phyloP scores from a whole-genome alignment of 1,140 invertebrate genomes.

The Drosophila sp. region DNA sequence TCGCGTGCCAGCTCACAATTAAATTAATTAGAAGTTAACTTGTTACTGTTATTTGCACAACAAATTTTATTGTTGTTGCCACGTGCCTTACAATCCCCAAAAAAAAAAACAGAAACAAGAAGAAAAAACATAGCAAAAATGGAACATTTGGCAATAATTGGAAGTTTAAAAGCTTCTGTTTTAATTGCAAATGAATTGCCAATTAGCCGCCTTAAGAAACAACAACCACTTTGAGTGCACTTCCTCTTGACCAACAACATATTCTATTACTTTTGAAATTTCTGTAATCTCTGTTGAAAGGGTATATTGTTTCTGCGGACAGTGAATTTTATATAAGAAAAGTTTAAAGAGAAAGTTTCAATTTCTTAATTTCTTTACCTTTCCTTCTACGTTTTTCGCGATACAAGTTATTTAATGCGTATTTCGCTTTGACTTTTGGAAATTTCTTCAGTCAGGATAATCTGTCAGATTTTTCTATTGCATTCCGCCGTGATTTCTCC shows the following conservation, averaged over 20 bases:
- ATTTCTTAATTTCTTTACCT: no score
- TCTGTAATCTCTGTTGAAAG: background rate
- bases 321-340: no score
- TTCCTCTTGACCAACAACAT: background rate
- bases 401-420: no score
- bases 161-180: slow-evolving; percentile 27
- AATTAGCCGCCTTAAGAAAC: slow-evolving; percentile 13
- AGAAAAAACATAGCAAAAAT: no score
- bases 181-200: slow-evolving; percentile 58
- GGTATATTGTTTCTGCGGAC: background rate
- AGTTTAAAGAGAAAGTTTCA: background rate
- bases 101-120: background rate
- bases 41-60: slow-evolving; percentile 27
- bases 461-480: background rate
- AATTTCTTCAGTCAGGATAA: background rate
- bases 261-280: background rate
- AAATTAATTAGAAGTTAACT: slow-evolving; percentile 51
- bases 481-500: slow-evolving; percentile 16
- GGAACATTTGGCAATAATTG: slow-evolving; percentile 8
- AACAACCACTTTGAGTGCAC: slow-evolving; percentile 12
- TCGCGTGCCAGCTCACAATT: slow-evolving; percentile 68
- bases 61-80: slow-evolving; percentile 23
- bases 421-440: background rate
- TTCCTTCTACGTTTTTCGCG: no score
- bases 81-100: slow-evolving; percentile 15